Evolutionary conservation across 2,113 vertebrate species (phyloP), one percentile per base, ranked within the genome.

Genomic region (Ursus arctos): DNA sequence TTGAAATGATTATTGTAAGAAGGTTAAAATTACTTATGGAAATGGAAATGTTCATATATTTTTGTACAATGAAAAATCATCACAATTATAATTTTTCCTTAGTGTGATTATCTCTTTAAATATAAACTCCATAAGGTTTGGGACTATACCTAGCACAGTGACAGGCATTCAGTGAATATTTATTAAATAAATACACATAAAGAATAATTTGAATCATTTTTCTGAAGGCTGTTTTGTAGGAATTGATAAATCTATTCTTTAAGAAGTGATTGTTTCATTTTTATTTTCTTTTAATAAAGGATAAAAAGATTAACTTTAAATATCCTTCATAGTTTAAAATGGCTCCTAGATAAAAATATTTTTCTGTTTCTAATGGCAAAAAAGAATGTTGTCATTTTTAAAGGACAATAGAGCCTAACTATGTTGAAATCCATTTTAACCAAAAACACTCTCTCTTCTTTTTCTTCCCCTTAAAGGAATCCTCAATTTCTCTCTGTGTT

Each of bases 1-100:
- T 93, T 85, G 33, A 92, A 88, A 90, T 67, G 2, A n/a, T 88
- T 88, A 43, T 92, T 82, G 95, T 84, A 95, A 90, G 28, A 88
- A 57, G 33, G 21, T 81, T 96, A 91, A 86, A 69, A 43, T 87
- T 92, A 79, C 40, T 79, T 51, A 77, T 65, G 40, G 40, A 59
- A 26, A 85, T 77, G 18, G 6, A 86, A 72, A 67, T 47, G 77
- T 57, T 96, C n/a, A 85, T 43, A 18, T 61, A 95, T 79, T 71
- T 65, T 97, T 88, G 33, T 77, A 55, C 22, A 94, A 22, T 89
- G 76, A 91, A 85, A 95, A 63, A 59, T 95, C 49, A 95, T 36
- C 47, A 26, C 31, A 87, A 55, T 9, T 93, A 11, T 55, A 74
- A 53, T 87, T 95, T 93, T 90, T 96, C 69, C 77, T 96, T 79